Base-by-base conservation (phyloP, 37 sponge, comb jelly and placozoan genomes). In the Beroe ovata region DNA sequence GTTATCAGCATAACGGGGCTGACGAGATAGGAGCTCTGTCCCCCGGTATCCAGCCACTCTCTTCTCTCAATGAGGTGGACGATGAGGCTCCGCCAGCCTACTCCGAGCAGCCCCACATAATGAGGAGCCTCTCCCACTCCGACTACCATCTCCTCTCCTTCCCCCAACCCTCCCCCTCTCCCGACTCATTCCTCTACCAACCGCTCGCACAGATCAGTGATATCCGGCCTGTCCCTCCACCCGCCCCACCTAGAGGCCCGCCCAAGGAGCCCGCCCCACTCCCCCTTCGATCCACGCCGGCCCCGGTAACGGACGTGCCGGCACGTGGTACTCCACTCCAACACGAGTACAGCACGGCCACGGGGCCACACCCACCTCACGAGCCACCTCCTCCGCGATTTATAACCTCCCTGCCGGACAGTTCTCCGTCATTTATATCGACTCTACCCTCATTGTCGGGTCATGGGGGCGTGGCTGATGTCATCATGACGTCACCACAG, bases 91-190 rank as follows among this genome's bases (percentile, higher is more conserved):
- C 69, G 32, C 69, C 69, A 34, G 69, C 69, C 35, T 66, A 66
- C 69, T 29, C 69, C 11, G 69, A 66, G 69, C 69, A 66, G 32
- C 69, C 69, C 34, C 69, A 66, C 35, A 66, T 66, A 34, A 34
- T 66, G 18, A 2, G 69, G 18, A 30, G 30, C 35, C 3, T 66
- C 36, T 66, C 69, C 36, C 54, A 47, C 54, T 66, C 69, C 11
- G 69, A 66, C 36, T 66, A 66, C 69, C 69, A 66, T 33, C 69
- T 66, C 6, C 69, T 66, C 36, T 66, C 69, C 33, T 66, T 66
- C 36, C 69, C 69, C 69, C 69, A 66, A 30, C 30, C 69, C 36
- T 29, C 33, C 33, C 69, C 69, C 69, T 66, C 69, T 1, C 69
- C 69, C 6, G 54, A 47, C 11, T 47, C 54, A 6, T 25, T 66